Conservation (phyloP, 92 coral and sea anemone species). For the Epizoanthus rinbou region DNA sequence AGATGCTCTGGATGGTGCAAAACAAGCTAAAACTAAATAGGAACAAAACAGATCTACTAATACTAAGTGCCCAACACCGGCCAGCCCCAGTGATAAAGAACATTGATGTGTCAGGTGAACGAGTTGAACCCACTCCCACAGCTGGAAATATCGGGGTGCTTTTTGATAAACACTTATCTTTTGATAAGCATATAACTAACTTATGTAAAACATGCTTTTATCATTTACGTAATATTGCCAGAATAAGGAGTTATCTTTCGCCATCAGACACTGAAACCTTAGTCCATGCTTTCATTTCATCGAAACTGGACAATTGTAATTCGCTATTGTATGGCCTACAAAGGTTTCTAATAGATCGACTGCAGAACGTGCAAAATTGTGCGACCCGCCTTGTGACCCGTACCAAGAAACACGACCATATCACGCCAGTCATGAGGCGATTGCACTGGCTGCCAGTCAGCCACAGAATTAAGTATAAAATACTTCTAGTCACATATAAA, state of each 20-base stretch:
- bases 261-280: too few species aligned
- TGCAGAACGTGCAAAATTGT: too few species aligned
- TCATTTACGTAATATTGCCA: too few species aligned
- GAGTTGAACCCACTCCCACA: background rate
- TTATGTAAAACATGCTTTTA: slow-evolving; percentile 18
- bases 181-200: slow-evolving; percentile 14
- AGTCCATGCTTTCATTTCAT: too few species aligned
- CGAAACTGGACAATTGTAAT: too few species aligned
- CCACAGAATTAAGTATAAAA: slow-evolving; percentile 15
- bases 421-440: slow-evolving; percentile 9
- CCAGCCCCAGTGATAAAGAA: slow-evolving; percentile 22
- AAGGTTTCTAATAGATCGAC: too few species aligned
- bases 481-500: slow-evolving; percentile 11
- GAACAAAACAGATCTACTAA: slow-evolving; percentile 9
- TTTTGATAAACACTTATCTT: too few species aligned
- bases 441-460: slow-evolving; percentile 20
- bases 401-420: slow-evolving; percentile 19
- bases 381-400: slow-evolving; percentile 11
- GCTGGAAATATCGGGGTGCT: too few species aligned
- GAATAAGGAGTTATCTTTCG: too few species aligned
- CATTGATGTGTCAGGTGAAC: slow-evolving; percentile 11
- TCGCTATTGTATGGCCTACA: too few species aligned
- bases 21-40: slow-evolving; percentile 16
- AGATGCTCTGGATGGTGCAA: slow-evolving; percentile 10
- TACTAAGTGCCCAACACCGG: too few species aligned